These are phyloP conservation scores for Podarcis raffonei DNA, from an alignment of 2,113 vertebrate genomes.

Conservation along the genomic window DNA sequence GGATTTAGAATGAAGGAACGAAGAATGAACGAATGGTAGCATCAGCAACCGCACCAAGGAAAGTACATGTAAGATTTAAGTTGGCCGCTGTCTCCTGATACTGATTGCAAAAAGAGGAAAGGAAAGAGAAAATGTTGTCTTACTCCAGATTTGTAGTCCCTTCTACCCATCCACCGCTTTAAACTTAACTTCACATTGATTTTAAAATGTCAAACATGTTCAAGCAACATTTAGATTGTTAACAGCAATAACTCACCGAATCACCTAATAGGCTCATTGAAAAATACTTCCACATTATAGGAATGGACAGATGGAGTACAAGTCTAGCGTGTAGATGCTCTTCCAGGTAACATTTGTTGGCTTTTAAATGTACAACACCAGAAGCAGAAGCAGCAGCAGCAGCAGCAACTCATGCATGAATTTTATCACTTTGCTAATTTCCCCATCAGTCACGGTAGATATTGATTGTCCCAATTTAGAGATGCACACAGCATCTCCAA, in stretches of 20 bases:
- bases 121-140: background rate
- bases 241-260: slow-evolving; percentile 27
- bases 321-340: slow-evolving; percentile 17
- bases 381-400: background rate
- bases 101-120: background rate
- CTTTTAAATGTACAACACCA: slow-evolving; percentile 3
- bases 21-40: background rate
- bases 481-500: slow-evolving; percentile 34
- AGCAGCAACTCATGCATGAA: slow-evolving; percentile 24
- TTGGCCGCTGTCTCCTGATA: too few species aligned
- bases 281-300: slow-evolving; percentile 14
- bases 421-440: slow-evolving; percentile 40
- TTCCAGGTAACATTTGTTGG: slow-evolving; percentile 38
- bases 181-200: slow-evolving; percentile 13
- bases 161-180: background rate
- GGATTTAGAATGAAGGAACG: background rate
- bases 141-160: background rate
- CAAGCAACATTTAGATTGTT: slow-evolving; percentile 39
- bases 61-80: background rate
- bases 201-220: slow-evolving; percentile 48
- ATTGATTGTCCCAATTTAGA: slow-evolving; percentile 38
- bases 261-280: slow-evolving; percentile 39
- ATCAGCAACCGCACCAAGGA: background rate
- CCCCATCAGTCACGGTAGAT: slow-evolving; percentile 27
- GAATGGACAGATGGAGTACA: background rate